A percentile compares a stretch with the other conserved stretches of the same genome.
Conservation (phyloP, 2,797 vertebrate genomes). For the Knipowitschia caucasica region DNA sequence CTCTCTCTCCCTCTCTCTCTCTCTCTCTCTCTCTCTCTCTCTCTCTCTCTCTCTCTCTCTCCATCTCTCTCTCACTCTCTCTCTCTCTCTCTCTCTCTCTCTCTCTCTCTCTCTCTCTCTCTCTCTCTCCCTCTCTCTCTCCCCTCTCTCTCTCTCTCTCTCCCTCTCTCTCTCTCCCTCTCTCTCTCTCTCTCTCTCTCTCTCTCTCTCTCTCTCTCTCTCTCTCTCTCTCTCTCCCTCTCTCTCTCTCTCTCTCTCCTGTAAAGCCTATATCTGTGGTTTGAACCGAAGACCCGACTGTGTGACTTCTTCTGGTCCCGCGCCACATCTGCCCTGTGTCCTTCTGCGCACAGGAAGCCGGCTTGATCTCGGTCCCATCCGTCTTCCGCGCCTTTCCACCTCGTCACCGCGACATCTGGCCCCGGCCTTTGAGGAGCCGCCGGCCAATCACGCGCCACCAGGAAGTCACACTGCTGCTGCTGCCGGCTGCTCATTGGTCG, state of each 20-base stretch:
- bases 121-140: not conserved
- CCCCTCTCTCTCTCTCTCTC: no score
- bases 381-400: slow-evolving; percentile 46
- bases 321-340: slow-evolving; percentile 33
- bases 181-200: no score
- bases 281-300: no score
- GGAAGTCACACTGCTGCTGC: slow-evolving; percentile 37
- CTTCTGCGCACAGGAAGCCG: slow-evolving; percentile 52
- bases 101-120: not conserved
- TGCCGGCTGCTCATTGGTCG: slow-evolving; percentile 39
- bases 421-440: slow-evolving; percentile 19
- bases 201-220: no score
- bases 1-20: not conserved
- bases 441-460: slow-evolving; percentile 41
- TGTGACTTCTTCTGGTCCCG: not conserved
- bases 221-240: not conserved
- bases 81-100: not conserved
- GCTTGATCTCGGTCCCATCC: slow-evolving; percentile 57
- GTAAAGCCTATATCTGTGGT: no score
- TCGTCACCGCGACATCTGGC: slow-evolving; percentile 45
- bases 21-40: not conserved
- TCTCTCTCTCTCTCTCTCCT: not conserved
- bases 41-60: not conserved
- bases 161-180: no score
- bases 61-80: not conserved